These are phyloP conservation scores for Poecilobothrus nobilitatus DNA, from an alignment of 2,888 invertebrate species.

Conservation along the genomic window DNA sequence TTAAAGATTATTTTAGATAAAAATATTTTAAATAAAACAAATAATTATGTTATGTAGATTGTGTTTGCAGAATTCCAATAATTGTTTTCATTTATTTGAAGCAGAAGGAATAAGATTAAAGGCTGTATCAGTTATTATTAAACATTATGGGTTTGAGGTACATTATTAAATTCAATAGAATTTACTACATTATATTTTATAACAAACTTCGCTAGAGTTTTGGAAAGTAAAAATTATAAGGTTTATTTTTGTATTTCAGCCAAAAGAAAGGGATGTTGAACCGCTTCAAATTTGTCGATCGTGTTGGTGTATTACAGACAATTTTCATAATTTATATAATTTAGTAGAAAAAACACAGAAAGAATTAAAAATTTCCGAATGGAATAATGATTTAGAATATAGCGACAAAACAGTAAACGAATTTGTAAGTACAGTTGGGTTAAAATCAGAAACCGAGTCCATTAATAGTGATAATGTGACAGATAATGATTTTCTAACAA, in stretches of 20 bases:
- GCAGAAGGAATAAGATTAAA: neutral
- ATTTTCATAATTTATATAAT: neutral
- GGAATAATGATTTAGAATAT: neutral
- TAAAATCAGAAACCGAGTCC: neutral
- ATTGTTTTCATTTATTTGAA: neutral
- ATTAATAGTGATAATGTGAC: neutral
- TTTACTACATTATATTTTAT: too few species aligned
- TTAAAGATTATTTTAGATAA: too few species aligned
- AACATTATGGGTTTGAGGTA: constrained; percentile 43
- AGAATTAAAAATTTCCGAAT: neutral
- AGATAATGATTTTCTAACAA: neutral
- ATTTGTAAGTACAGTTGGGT: neutral
- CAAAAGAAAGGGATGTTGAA: neutral
- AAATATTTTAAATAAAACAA: too few species aligned
- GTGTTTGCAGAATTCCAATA: neutral
- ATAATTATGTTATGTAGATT: neutral
- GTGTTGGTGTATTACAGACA: neutral
- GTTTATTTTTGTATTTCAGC: neutral
- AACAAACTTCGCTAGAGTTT: too few species aligned
- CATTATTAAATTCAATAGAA: neutral
- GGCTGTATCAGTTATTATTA: constrained; percentile 29
- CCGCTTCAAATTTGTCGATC: neutral
- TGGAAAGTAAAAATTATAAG: too few species aligned
- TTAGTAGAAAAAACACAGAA: neutral
- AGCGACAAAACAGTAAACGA: neutral